Conservation (phyloP, 64 coral and sea anemone genomes). For the Actinia equina region DNA sequence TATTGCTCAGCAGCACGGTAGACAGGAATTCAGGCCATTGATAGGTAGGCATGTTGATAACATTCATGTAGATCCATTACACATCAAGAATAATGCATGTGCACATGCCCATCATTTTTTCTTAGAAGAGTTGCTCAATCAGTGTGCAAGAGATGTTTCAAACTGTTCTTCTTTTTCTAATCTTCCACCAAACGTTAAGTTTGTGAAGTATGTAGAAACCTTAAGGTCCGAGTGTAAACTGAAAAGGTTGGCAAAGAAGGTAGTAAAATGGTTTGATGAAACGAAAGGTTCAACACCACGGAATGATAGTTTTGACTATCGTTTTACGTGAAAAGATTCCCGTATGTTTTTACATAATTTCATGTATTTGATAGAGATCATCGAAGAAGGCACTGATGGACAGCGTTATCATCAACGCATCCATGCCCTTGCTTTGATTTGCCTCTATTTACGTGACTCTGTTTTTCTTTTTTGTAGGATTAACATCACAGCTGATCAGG, state of each 20-base stretch:
- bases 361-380: too few relatives aligned
- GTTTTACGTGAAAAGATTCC: constrained; percentile 59
- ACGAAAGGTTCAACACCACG: too few relatives aligned
- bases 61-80: neutral
- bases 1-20: constrained; percentile 13
- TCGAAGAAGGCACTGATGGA: too few relatives aligned
- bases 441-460: too few relatives aligned
- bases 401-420: too few relatives aligned
- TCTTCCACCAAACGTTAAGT: neutral
- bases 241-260: neutral
- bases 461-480: too few relatives aligned
- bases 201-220: constrained; percentile 1
- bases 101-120: neutral
- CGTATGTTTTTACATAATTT: constrained; percentile 40
- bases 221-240: neutral
- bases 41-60: neutral
- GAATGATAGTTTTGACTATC: constrained; percentile 45
- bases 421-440: too few relatives aligned
- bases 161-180: constrained; percentile 1
- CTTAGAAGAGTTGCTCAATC: neutral
- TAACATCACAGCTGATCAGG: too few relatives aligned
- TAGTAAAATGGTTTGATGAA: neutral
- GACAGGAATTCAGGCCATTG: neutral
- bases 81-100: constrained; percentile 22
- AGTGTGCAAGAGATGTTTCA: neutral